Evolutionary conservation across 2,888 invertebrate genomes (phyloP).

Genomic region (Cryptocephalus moraei): DNA sequence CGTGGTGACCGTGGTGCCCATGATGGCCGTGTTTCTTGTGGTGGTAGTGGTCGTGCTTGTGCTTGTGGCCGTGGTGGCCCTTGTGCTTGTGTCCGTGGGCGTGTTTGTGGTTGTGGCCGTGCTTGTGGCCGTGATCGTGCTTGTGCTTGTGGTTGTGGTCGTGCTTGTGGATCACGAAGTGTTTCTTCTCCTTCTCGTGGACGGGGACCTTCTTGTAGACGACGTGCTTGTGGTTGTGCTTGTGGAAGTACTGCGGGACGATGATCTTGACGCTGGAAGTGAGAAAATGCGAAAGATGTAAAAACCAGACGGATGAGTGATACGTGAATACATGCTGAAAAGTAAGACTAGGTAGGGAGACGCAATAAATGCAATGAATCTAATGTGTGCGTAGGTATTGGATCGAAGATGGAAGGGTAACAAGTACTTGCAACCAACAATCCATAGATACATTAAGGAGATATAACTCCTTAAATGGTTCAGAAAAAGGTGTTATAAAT

Average conservation of each 20-base stretch:
- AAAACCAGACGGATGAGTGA: no score
- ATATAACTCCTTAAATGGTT: no score
- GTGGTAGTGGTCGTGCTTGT: conserved; percentile 12
- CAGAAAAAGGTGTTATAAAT: no score
- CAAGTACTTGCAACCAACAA: no score
- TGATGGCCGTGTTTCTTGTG: conserved; percentile 17
- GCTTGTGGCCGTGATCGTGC: conserved; percentile 21
- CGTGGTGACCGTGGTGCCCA: conserved; percentile 14
- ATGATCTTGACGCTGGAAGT: conserved; percentile 20
- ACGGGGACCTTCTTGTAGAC: conserved; percentile 5
- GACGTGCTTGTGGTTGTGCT: conserved; percentile 8
- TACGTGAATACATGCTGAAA: no score
- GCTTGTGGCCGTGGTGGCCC: conserved; percentile 18
- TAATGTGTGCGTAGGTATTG: no score
- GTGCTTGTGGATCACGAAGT: conserved; percentile 48
- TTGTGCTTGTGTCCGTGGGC: conserved; percentile 20
- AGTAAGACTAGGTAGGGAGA: no score
- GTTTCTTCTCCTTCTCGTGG: conserved; percentile 44
- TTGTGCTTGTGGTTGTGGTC: conserved; percentile 17
- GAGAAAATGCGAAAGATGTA: conserved; percentile 4
- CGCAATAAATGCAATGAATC: no score
- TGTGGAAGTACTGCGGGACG: conserved; percentile 4
- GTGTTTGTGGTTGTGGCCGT: conserved; percentile 19
- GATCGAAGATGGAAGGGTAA: no score
- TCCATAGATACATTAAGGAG: no score